Percentiles rank a stretch among this genome's conserved stretches.
Evolutionary conservation across 2,888 invertebrate species (phyloP).

Genomic region (Hypercompe scribonia): DNA sequence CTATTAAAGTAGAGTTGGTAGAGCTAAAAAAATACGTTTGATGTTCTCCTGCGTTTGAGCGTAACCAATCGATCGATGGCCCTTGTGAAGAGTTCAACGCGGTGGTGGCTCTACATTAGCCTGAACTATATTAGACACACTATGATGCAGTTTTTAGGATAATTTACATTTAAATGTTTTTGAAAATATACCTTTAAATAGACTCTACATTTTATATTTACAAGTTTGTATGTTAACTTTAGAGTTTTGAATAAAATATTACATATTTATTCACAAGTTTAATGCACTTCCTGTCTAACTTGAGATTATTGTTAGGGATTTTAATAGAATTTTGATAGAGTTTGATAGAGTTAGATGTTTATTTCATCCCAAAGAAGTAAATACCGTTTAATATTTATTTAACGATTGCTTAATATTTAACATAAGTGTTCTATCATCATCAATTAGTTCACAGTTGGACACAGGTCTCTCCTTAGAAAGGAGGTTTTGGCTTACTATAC

Average conservation of each 20-base stretch:
- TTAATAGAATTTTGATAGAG: neutral
- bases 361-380: neutral
- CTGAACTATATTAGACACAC: constrained; percentile 18
- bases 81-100: constrained; percentile 80
- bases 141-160: constrained; percentile 25
- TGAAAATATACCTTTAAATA: neutral
- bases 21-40: constrained; percentile 62
- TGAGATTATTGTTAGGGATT: neutral
- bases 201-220: neutral
- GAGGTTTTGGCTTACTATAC: too few relatives aligned
- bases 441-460: too few relatives aligned
- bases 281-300: neutral
- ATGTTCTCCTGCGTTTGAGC: constrained; percentile 65
- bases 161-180: constrained; percentile 11
- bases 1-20: constrained; percentile 21
- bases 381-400: too few relatives aligned
- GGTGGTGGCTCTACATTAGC: constrained; percentile 43
- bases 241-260: too few relatives aligned
- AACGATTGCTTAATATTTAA: too few relatives aligned
- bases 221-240: neutral
- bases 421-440: too few relatives aligned
- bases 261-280: neutral
- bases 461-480: too few relatives aligned
- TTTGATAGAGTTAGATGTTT: neutral
- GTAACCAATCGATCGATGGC: constrained; percentile 81